A percentile compares a stretch with the other conserved stretches of the same genome.
These are phyloP conservation scores for Heliocidaris erythrogramma DNA, from an alignment of 35 echinoderm and acorn worm species.

Conservation along the genomic window DNA sequence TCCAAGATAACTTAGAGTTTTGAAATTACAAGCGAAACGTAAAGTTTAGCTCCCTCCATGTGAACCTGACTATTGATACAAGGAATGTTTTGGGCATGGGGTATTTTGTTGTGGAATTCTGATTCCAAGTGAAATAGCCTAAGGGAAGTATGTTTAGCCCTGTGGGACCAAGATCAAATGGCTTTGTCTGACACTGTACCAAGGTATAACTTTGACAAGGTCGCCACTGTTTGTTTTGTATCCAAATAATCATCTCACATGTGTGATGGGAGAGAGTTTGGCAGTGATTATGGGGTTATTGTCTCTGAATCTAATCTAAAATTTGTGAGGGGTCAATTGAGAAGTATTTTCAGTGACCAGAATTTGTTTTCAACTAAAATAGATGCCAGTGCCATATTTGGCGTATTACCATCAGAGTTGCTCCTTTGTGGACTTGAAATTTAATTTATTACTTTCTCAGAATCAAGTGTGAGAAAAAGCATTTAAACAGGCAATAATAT, in stretches of 20 bases:
- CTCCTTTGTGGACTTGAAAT: too few relatives aligned
- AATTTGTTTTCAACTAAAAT: too few relatives aligned
- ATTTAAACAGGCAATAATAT: too few relatives aligned
- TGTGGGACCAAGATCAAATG: not conserved
- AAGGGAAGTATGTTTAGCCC: not conserved
- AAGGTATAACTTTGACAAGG: not conserved
- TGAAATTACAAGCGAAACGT: too few relatives aligned
- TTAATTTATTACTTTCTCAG: too few relatives aligned
- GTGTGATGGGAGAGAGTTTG: not conserved
- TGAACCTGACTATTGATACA: not conserved
- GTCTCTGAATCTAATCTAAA: not conserved
- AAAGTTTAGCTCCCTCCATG: too few relatives aligned
- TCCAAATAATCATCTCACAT: not conserved
- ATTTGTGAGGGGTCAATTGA: not conserved
- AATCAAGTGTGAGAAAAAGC: too few relatives aligned
- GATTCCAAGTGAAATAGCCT: not conserved
- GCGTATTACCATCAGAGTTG: too few relatives aligned
- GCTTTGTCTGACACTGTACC: not conserved
- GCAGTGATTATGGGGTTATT: not conserved
- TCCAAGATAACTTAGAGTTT: too few relatives aligned
- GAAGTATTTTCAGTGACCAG: not conserved
- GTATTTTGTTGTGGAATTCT: slow-evolving; percentile 3
- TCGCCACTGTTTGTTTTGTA: not conserved
- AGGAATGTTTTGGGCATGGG: not conserved
- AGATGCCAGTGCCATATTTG: too few relatives aligned